These are phyloP conservation scores for Xestia c-nigrum DNA, from an alignment of 2,888 invertebrate genomes.

Conservation along the genomic window DNA sequence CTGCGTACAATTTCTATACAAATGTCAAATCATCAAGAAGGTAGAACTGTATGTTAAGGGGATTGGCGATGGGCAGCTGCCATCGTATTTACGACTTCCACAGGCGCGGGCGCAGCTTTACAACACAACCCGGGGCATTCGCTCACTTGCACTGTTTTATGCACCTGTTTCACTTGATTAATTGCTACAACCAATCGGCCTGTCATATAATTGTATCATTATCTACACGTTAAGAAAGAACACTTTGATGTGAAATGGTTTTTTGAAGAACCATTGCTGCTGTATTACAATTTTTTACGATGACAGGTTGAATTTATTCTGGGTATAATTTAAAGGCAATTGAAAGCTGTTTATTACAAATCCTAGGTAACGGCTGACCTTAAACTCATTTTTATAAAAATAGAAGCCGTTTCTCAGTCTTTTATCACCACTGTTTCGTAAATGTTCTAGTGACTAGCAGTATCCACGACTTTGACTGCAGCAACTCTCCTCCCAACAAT, in stretches of 20 bases:
- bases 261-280: slow-evolving; percentile 41
- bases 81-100: slow-evolving; percentile 85
- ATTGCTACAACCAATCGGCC: slow-evolving; percentile 79
- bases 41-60: slow-evolving; percentile 67
- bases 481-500: slow-evolving; percentile 54
- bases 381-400: slow-evolving; percentile 33
- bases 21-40: slow-evolving; percentile 80
- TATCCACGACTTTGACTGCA: slow-evolving; percentile 36
- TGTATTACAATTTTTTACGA: slow-evolving; percentile 46
- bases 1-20: slow-evolving; percentile 71
- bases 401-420: slow-evolving; percentile 12
- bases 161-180: slow-evolving; percentile 88
- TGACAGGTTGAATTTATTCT: slow-evolving; percentile 46
- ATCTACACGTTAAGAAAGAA: slow-evolving; percentile 68
- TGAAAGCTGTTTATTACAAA: slow-evolving; percentile 43
- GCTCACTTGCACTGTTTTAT: slow-evolving; percentile 75
- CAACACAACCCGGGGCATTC: slow-evolving; percentile 73
- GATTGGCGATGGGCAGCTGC: slow-evolving; percentile 81
- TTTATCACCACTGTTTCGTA: slow-evolving; percentile 36
- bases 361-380: slow-evolving; percentile 28
- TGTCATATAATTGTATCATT: slow-evolving; percentile 83
- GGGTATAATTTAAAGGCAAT: slow-evolving; percentile 35
- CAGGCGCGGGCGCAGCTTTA: slow-evolving; percentile 81
- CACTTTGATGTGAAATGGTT: slow-evolving; percentile 54
- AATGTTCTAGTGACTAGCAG: slow-evolving; percentile 41